phyloP scores from a whole-genome alignment of 1,140 invertebrate species.

The Magallana gigas region DNA sequence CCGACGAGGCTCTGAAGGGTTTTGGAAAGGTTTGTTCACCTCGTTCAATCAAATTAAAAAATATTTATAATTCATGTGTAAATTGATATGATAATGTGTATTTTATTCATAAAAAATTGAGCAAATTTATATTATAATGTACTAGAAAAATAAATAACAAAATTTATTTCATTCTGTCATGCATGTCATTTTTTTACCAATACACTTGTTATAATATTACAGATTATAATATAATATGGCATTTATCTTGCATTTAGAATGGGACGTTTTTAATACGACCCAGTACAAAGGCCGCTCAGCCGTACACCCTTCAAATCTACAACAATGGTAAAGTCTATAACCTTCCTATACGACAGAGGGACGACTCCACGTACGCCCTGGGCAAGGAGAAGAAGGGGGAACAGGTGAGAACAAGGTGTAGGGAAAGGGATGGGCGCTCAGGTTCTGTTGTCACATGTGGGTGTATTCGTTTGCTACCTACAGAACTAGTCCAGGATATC shows the following conservation, averaged over 20 bases:
- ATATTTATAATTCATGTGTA: not conserved
- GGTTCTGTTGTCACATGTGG: no score
- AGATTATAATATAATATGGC: no score
- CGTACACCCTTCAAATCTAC: slow-evolving; percentile 13
- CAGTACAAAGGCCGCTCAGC: slow-evolving; percentile 17
- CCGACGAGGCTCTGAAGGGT: not conserved
- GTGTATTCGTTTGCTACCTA: no score
- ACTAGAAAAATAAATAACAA: no score
- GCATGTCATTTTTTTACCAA: no score
- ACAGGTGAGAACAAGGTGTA: not conserved
- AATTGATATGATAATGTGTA: no score
- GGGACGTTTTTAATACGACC: slow-evolving; percentile 31
- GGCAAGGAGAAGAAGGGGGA: slow-evolving; percentile 3
- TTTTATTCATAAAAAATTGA: no score
- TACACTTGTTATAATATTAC: no score
- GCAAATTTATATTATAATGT: no score
- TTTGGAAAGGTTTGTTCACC: not conserved
- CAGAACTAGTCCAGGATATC: no score
- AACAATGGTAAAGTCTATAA: slow-evolving; percentile 18
- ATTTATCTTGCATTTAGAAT: slow-evolving; percentile 1
- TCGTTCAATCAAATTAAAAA: not conserved
- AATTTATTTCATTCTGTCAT: no score
- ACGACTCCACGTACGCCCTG: not conserved
- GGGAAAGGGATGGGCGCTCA: no score
- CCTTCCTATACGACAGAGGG: slow-evolving; percentile 16